Evolutionary conservation across 1,140 invertebrate genomes (phyloP).

Genomic region (Hylaeus volcanicus): DNA sequence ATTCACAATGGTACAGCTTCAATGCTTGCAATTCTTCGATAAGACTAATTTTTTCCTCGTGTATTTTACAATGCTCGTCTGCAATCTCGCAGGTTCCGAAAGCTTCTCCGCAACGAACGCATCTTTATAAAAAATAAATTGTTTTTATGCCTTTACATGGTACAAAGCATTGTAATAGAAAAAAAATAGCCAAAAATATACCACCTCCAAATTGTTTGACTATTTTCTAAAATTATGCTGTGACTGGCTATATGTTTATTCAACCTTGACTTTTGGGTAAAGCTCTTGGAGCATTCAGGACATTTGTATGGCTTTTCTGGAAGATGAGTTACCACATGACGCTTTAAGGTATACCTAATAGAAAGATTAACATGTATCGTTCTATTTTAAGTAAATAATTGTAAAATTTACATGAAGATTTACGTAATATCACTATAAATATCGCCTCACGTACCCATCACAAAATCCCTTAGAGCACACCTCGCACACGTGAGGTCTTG

Average conservation of each 20-base stretch:
- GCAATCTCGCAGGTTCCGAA: slow-evolving; percentile 57
- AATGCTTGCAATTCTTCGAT: slow-evolving; percentile 60
- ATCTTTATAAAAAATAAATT: slow-evolving; percentile 30
- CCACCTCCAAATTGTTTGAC: slow-evolving; percentile 61
- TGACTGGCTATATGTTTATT: slow-evolving; percentile 67
- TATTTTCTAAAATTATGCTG: slow-evolving; percentile 63
- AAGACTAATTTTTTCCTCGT: slow-evolving; percentile 57
- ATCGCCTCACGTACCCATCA: slow-evolving; percentile 81
- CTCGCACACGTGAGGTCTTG: slow-evolving; percentile 92
- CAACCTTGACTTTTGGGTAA: slow-evolving; percentile 68
- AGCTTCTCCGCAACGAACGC: slow-evolving; percentile 59
- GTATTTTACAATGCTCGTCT: slow-evolving; percentile 58
- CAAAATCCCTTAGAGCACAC: slow-evolving; percentile 96
- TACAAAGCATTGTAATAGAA: not conserved
- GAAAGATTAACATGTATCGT: too few species aligned
- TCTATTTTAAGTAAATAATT: too few species aligned
- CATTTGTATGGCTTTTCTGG: slow-evolving; percentile 93
- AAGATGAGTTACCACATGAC: slow-evolving; percentile 77
- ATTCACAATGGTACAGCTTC: slow-evolving; percentile 82
- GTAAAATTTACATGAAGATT: too few species aligned
- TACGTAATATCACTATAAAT: not conserved
- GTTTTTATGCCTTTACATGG: not conserved
- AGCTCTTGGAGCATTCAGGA: slow-evolving; percentile 86
- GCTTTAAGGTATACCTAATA: slow-evolving; percentile 89
- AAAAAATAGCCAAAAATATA: not conserved